phyloP scores from a whole-genome alignment of 1,140 invertebrate species.

The Bombus sylvicola region DNA sequence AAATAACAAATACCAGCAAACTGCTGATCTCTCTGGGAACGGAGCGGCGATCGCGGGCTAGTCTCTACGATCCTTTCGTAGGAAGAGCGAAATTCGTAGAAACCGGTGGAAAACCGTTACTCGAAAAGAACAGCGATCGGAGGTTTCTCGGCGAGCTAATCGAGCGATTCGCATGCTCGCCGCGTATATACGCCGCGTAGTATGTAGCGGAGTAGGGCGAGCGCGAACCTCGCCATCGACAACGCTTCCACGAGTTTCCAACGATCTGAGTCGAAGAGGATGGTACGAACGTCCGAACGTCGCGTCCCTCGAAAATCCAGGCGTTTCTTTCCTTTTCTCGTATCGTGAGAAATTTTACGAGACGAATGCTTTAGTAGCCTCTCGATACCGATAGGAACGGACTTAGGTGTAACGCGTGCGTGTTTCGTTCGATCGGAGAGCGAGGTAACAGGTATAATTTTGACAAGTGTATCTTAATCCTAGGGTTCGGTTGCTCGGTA shows the following conservation, averaged over 20 bases:
- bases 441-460: rapidly evolving
- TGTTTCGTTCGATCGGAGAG: no score
- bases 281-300: neutral
- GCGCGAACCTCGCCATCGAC: neutral
- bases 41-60: neutral
- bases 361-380: no score
- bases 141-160: slow-evolving; percentile 57
- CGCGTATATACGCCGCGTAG: neutral
- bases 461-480: no score
- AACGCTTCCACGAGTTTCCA: slow-evolving; percentile 43
- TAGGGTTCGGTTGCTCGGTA: neutral
- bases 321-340: neutral
- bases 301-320: no score
- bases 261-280: slow-evolving; percentile 25
- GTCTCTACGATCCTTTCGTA: neutral
- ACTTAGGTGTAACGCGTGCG: rapidly evolving
- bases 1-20: rapidly evolving
- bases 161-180: slow-evolving; percentile 56
- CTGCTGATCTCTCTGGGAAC: no score
- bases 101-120: slow-evolving; percentile 46
- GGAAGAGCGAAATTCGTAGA: slow-evolving; percentile 7
- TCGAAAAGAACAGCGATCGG: slow-evolving; percentile 63
- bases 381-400: no score
- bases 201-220: slow-evolving; percentile 7
- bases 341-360: neutral